Evolutionary conservation across 1,140 invertebrate genomes (phyloP).

Genomic region (Acromyrmex charruanus): DNA sequence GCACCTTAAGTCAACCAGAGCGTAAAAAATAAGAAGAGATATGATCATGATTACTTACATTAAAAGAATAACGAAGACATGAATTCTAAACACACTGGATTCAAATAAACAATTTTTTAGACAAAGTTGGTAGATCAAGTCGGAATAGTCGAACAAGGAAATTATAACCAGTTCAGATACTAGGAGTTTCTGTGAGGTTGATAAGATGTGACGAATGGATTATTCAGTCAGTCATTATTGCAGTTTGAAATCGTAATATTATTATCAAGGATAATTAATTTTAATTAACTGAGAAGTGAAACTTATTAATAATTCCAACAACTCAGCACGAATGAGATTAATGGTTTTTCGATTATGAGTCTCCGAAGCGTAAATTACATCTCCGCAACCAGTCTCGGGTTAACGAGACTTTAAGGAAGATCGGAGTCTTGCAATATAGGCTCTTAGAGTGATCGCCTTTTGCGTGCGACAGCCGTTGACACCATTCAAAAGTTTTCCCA

Average conservation of each 20-base stretch:
- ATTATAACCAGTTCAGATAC: no score
- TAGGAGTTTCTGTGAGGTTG: no score
- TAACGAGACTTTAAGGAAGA: conserved; percentile 53
- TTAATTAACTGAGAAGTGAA: conserved; percentile 31
- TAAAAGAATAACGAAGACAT: no score
- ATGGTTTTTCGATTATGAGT: conserved; percentile 29
- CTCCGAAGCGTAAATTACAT: conserved; percentile 44
- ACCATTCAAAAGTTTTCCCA: conserved; percentile 59
- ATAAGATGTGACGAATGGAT: no score
- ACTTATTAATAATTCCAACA: conserved; percentile 49
- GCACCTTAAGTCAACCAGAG: no score
- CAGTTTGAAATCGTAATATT: not conserved
- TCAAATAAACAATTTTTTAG: no score
- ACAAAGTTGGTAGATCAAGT: no score
- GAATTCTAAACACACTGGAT: no score
- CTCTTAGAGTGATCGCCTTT: conserved; percentile 39
- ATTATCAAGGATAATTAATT: not conserved
- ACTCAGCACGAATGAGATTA: not conserved
- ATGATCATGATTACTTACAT: no score
- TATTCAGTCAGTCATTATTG: not conserved
- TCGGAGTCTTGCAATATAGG: not conserved
- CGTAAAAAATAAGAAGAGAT: no score
- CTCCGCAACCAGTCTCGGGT: conserved; percentile 6
- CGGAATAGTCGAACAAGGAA: no score
- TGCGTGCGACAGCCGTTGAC: conserved; percentile 34